Evolutionary conservation across 2,113 vertebrate genomes (phyloP).

Genomic region (Caranx melampygus): DNA sequence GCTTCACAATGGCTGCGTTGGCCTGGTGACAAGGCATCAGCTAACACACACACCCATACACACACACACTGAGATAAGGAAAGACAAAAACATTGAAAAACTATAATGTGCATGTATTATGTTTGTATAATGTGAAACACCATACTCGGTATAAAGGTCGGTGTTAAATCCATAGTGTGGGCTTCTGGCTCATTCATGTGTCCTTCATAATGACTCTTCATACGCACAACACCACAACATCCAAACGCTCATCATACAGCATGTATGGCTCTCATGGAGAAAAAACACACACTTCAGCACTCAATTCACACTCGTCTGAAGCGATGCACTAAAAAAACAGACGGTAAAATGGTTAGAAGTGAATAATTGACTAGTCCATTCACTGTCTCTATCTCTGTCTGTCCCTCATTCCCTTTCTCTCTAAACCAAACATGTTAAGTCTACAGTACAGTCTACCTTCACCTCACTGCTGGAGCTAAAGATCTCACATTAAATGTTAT

Average conservation of each 20-base stretch:
- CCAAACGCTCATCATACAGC: conserved; percentile 1
- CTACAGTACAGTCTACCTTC: background rate
- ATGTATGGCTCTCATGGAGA: conserved; percentile 26
- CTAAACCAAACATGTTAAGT: background rate
- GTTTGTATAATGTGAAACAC: background rate
- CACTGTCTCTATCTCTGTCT: conserved; percentile 20
- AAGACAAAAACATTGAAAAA: conserved; percentile 11
- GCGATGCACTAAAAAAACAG: conserved; percentile 16
- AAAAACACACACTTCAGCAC: conserved; percentile 25
- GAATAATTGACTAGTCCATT: conserved; percentile 61
- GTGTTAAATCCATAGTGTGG: background rate
- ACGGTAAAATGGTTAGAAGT: conserved; percentile 55
- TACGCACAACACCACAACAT: background rate
- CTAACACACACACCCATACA: conserved; percentile 2
- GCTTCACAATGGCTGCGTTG: conserved; percentile 47
- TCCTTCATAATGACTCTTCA: background rate
- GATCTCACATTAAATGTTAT: background rate
- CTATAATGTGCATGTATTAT: background rate
- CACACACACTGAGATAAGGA: background rate
- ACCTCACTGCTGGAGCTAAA: background rate
- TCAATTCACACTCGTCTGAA: conserved; percentile 23
- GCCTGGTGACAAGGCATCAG: conserved; percentile 43
- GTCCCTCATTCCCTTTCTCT: background rate
- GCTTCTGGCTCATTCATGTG: background rate
- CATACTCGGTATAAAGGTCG: background rate